phyloP scores from a whole-genome alignment of 2,888 invertebrate species.

The Dolichopus griseipennis region DNA sequence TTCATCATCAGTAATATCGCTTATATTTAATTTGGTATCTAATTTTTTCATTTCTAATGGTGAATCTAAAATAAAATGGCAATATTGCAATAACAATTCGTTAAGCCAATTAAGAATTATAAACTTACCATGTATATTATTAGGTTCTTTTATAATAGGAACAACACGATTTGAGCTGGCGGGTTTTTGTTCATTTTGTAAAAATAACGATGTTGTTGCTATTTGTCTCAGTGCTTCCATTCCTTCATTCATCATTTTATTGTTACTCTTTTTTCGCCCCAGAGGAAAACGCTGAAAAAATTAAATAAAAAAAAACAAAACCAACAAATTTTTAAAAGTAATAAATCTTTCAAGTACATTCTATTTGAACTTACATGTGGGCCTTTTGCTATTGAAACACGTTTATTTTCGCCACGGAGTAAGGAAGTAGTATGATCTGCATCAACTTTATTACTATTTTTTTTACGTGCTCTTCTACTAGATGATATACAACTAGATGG shows the following conservation, averaged over 20 bases:
- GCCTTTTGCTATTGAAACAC: slow-evolving; percentile 41
- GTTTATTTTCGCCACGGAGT: slow-evolving; percentile 41
- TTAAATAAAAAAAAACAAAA: slow-evolving; percentile 10
- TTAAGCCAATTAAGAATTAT: background rate
- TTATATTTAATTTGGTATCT: slow-evolving; percentile 34
- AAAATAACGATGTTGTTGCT: slow-evolving; percentile 44
- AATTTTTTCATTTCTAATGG: slow-evolving; percentile 40
- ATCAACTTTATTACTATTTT: slow-evolving; percentile 44
- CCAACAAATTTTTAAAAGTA: slow-evolving; percentile 2
- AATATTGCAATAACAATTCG: background rate
- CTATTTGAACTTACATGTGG: slow-evolving; percentile 32
- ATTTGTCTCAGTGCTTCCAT: slow-evolving; percentile 44
- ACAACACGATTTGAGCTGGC: slow-evolving; percentile 34
- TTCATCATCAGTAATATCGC: slow-evolving; percentile 38
- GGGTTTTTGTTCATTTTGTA: slow-evolving; percentile 44
- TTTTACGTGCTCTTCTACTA: slow-evolving; percentile 54
- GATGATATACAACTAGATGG: slow-evolving; percentile 65
- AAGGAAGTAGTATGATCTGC: slow-evolving; percentile 44
- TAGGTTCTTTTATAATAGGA: slow-evolving; percentile 43
- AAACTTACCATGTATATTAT: slow-evolving; percentile 29
- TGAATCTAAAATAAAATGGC: slow-evolving; percentile 25
- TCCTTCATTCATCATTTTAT: slow-evolving; percentile 43
- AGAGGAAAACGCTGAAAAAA: slow-evolving; percentile 34
- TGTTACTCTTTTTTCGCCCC: slow-evolving; percentile 39
- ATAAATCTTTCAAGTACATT: too few species aligned